Conservation (phyloP, 64 coral and sea anemone genomes). For the Montipora capricornis region DNA sequence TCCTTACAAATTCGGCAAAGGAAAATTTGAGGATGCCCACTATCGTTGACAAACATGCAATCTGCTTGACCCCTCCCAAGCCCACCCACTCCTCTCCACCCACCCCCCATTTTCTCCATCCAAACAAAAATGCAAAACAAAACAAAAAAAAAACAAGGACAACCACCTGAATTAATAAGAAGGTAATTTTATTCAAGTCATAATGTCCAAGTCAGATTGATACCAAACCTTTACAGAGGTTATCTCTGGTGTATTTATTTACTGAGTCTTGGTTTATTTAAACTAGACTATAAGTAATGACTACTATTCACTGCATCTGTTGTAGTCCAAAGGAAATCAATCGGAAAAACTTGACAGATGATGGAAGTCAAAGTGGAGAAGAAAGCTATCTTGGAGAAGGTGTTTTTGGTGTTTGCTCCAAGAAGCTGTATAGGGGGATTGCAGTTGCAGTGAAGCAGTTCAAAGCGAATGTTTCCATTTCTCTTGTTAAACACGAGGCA, state of each 20-base stretch:
- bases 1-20: too few species aligned
- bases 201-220: too few species aligned
- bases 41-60: too few species aligned
- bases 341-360: background rate
- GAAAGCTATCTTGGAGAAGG: slow-evolving; percentile 11
- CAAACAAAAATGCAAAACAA: too few species aligned
- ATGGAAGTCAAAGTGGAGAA: background rate
- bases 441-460: background rate
- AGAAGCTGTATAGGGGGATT: background rate
- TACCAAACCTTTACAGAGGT: background rate
- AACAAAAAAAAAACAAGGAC: too few species aligned
- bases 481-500: slow-evolving; percentile 1
- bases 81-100: too few species aligned
- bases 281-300: background rate
- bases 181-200: too few species aligned
- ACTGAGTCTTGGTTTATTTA: background rate
- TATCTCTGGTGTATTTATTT: background rate
- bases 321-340: slow-evolving; percentile 44
- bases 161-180: too few species aligned
- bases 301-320: background rate
- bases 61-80: too few species aligned
- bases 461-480: background rate
- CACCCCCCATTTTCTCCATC: too few species aligned
- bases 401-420: slow-evolving; percentile 51
- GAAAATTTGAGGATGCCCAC: background rate